Conservation (phyloP, 2,113 vertebrate genomes). For the Hippocampus comes region DNA sequence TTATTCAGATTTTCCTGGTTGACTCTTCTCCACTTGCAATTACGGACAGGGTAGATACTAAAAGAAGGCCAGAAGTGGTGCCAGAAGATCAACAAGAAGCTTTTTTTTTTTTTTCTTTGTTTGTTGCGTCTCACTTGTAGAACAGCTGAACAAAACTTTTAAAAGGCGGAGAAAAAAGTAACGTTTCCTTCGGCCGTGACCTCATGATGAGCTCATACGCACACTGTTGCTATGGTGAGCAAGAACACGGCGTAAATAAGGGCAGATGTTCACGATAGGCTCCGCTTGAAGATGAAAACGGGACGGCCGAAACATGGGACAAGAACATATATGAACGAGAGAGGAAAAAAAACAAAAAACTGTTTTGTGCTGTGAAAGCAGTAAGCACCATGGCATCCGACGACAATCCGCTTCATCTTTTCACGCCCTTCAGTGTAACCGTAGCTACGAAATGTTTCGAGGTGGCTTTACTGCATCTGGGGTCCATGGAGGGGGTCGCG, state of each 20-base stretch:
- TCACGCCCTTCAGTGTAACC: no score
- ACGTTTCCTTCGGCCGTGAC: constrained; percentile 39
- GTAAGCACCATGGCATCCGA: no score
- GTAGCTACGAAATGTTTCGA: no score
- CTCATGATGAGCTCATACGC: constrained; percentile 32
- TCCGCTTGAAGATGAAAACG: background rate
- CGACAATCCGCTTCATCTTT: no score
- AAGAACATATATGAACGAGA: no score
- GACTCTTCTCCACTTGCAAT: constrained; percentile 5
- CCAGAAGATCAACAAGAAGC: background rate
- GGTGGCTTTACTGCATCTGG: no score
- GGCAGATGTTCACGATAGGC: background rate
- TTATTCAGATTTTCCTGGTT: constrained; percentile 34
- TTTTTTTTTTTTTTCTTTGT: no score
- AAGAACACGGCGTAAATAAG: constrained; percentile 6
- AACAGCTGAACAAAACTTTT: constrained; percentile 10
- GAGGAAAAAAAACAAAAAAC: no score
- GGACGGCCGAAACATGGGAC: background rate
- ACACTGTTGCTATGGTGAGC: background rate
- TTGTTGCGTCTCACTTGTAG: background rate
- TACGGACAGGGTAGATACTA: constrained; percentile 1
- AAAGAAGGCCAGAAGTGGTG: constrained; percentile 18
- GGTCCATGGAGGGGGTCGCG: background rate
- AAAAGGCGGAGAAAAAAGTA: constrained; percentile 21
- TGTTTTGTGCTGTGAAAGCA: no score